A percentile compares a stretch with the other conserved stretches of the same genome.
Evolutionary conservation across 2,888 invertebrate genomes (phyloP).

Genomic region (Campopleginae sp.): DNA sequence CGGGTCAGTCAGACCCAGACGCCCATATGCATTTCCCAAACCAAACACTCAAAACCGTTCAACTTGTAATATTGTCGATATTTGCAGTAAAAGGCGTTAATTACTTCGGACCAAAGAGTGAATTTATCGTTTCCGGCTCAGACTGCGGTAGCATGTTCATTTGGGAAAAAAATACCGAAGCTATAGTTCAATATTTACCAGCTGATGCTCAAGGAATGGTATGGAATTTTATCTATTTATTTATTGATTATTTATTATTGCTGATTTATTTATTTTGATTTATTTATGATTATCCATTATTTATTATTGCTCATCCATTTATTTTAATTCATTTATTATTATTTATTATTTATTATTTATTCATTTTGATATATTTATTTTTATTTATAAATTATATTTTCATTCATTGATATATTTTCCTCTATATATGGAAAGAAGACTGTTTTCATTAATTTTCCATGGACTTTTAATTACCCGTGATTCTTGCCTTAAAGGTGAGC

Average conservation of each 20-base stretch:
- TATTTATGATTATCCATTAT: too few relatives aligned
- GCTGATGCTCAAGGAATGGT: constrained; percentile 95
- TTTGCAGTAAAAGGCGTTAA: constrained; percentile 93
- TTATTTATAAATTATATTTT: too few relatives aligned
- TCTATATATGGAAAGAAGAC: background rate
- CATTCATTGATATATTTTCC: too few relatives aligned
- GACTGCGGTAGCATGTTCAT: constrained; percentile 95
- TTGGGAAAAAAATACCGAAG: constrained; percentile 95
- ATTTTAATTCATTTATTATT: too few relatives aligned
- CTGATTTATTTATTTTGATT: background rate
- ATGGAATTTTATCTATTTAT: too few relatives aligned
- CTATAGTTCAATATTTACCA: constrained; percentile 94
- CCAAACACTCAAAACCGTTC: background rate
- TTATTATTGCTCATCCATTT: too few relatives aligned
- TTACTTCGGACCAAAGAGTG: constrained; percentile 96
- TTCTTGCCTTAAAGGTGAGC: background rate
- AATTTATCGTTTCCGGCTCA: constrained; percentile 96
- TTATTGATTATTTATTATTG: constrained; percentile 87
- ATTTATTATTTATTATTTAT: too few relatives aligned
- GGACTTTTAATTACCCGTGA: background rate
- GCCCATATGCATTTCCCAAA: background rate
- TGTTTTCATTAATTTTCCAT: background rate
- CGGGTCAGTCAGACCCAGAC: background rate
- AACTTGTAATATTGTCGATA: background rate
- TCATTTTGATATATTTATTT: too few relatives aligned